Conservation (phyloP, 2,888 invertebrate genomes). For the Drosophila fungiperda region DNA sequence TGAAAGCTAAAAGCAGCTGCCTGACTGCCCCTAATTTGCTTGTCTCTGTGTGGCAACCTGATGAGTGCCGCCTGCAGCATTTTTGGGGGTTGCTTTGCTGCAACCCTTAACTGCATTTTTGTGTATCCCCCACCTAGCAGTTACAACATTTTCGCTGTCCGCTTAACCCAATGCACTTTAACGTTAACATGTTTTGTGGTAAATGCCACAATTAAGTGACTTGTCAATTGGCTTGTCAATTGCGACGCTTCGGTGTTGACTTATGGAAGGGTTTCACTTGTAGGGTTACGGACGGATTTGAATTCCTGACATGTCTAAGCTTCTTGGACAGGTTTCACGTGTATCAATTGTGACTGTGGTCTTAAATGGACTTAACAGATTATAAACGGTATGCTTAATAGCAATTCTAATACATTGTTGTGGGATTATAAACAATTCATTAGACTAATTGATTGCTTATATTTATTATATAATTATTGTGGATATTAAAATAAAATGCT, state of each 20-base stretch:
- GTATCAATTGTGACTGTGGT: neutral
- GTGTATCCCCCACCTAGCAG: neutral
- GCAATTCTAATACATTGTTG: neutral
- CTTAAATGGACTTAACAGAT: neutral
- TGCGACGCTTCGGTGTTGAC: slow-evolving; percentile 18
- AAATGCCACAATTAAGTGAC: slow-evolving; percentile 70
- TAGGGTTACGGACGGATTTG: neutral
- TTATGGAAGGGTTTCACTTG: neutral
- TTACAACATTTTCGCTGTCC: neutral
- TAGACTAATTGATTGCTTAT: neutral
- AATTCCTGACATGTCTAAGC: neutral
- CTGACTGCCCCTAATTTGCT: slow-evolving; percentile 18
- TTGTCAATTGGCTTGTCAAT: slow-evolving; percentile 76
- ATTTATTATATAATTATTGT: neutral
- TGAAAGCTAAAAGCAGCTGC: slow-evolving; percentile 1
- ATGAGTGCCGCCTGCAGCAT: neutral
- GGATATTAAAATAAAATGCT: neutral
- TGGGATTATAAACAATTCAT: neutral
- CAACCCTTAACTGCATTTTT: slow-evolving; percentile 7
- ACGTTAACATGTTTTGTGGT: slow-evolving; percentile 60
- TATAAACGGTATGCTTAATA: neutral
- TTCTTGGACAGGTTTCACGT: neutral
- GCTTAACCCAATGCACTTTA: slow-evolving; percentile 27
- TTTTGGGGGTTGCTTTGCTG: slow-evolving; percentile 14
- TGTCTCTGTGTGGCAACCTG: slow-evolving; percentile 5